Base-by-base conservation (phyloP, 1,140 invertebrate genomes). In the Hyphantria cunea region DNA sequence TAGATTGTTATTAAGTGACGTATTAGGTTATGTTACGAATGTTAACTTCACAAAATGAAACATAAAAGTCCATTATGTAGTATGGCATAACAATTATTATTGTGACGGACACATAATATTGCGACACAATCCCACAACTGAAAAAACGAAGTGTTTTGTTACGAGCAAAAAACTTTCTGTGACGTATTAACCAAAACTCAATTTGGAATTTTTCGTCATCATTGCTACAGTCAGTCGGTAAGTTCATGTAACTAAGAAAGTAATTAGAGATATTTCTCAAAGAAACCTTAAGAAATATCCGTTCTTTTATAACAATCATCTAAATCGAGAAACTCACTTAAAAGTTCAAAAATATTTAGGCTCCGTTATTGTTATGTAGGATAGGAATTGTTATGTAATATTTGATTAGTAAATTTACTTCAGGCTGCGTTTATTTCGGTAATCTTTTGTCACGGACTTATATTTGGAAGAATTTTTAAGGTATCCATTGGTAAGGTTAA, bases 361-460 rank as follows among this genome's bases (percentile, higher is more conserved):
- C 51, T 50, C 33, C 45, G 51, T 68, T 83, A 73, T 66, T 66
- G 76, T 78, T n/a, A n/a, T n/a, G n/a, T n/a, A n/a, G n/a, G n/a
- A n/a, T n/a, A n/a, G n/a, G 73, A 80, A 76, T 64, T 47, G 51
- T 80, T 74, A 70, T 60, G 74, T 77, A 77, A 82, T 64, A 59
- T 56, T 75, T 72, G 62, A 71, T 80, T 76, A 65, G 32, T 59
- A 68, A 76, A 55, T 4, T 55, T 33, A 41, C 39, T 10, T 45
- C 49, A 25, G 33, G 17, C 34, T 47, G n/a, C 14, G 42, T 33
- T 33, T 56, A 56, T 56, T 56, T 47, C 6, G 44, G 32, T 56
- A 13, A 55, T 42, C 14, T 25, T 37, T 7, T 9, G 25, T 47
- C 44, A 34, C 11, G 32, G 42, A 56, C 32, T 15, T 14, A 56